Evolutionary conservation across 2,888 invertebrate species (phyloP).

Genomic region (Tineola bisselliella): DNA sequence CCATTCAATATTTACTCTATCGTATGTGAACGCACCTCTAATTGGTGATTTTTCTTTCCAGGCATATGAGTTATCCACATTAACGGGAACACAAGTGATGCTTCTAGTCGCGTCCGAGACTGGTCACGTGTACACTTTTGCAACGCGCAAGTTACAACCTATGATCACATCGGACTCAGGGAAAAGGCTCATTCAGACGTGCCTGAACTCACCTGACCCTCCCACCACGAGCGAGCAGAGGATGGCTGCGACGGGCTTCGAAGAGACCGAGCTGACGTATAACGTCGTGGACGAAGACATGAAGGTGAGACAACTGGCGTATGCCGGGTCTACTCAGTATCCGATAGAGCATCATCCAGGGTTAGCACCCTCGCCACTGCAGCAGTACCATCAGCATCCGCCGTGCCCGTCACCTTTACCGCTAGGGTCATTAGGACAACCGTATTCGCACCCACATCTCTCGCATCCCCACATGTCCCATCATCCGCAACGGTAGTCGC

Average conservation of each 20-base stretch:
- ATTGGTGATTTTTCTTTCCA: constrained; percentile 46
- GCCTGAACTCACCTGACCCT: constrained; percentile 96
- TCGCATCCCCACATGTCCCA: constrained; percentile 79
- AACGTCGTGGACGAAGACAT: constrained; percentile 94
- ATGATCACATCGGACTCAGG: constrained; percentile 99
- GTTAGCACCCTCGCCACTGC: constrained; percentile 71
- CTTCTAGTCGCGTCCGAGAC: constrained; percentile 98
- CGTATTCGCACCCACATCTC: constrained; percentile 62
- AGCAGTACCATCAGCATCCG: constrained; percentile 79
- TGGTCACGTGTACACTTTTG: constrained; percentile 99
- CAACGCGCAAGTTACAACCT: constrained; percentile 97
- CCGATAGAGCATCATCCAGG: constrained; percentile 74
- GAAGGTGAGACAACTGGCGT: constrained; percentile 97
- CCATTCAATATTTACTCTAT: constrained; percentile 15
- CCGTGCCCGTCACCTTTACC: constrained; percentile 81
- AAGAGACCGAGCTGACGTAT: constrained; percentile 98
- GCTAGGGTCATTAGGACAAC: constrained; percentile 60
- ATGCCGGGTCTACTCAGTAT: constrained; percentile 78
- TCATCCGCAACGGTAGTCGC: constrained; percentile 83
- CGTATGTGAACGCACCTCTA: not conserved
- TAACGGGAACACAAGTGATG: constrained; percentile 99
- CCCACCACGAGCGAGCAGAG: constrained; percentile 88
- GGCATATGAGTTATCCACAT: constrained; percentile 98
- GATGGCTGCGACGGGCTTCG: constrained; percentile 98
- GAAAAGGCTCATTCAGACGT: constrained; percentile 97